These are phyloP conservation scores for Rynchops niger DNA, from an alignment of 2,113 vertebrate species.

Conservation along the genomic window DNA sequence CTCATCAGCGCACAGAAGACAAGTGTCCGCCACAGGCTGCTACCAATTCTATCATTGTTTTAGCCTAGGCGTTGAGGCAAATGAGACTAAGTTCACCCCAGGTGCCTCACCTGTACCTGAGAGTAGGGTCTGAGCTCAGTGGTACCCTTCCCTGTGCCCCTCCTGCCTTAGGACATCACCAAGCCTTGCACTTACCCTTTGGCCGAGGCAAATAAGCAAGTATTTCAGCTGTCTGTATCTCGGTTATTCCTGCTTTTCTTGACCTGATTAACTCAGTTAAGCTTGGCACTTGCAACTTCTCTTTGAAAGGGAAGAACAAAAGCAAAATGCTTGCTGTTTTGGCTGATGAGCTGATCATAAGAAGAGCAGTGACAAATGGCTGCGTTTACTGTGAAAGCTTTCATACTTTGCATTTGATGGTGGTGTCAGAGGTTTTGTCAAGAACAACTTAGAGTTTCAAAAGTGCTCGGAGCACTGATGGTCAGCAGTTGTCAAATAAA, in stretches of 20 bases:
- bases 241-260: neutral
- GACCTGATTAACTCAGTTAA: neutral
- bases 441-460: neutral
- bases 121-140: neutral
- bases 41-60: neutral
- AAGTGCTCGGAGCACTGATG: neutral
- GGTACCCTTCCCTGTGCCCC: neutral
- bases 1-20: rapidly evolving
- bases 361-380: neutral
- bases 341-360: neutral
- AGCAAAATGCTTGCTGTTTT: neutral
- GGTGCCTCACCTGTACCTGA: neutral
- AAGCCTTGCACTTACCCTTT: neutral
- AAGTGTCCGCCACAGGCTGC: neutral
- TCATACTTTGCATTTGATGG: neutral
- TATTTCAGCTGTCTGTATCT: neutral
- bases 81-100: neutral
- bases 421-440: neutral
- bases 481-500: neutral
- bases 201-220: neutral
- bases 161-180: neutral
- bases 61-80: neutral
- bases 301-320: neutral
- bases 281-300: neutral
- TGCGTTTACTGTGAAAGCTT: neutral